Base-by-base conservation (phyloP, 2,113 vertebrate species). In the Chascanopsetta lugubris region DNA sequence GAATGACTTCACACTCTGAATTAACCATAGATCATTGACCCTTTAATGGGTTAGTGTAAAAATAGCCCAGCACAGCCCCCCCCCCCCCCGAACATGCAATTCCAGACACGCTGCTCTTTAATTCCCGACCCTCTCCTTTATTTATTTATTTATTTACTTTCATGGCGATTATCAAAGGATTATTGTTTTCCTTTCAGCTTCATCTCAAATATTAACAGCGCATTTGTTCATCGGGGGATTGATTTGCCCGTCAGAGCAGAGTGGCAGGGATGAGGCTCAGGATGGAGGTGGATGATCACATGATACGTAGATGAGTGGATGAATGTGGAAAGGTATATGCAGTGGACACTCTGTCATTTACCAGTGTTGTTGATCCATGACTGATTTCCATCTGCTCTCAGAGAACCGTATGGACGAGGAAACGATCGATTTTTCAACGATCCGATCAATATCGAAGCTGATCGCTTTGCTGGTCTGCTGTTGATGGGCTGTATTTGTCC, bases 11-110 rank as follows among this genome's bases (percentile, higher is more conserved):
- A 56, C 42, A 53, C 50, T 71, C 48, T 38, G 69, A 69, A 76
- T 81, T 70, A 79, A 79, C 70, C 56, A n/a, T 57, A 61, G 51
- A 72, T 61, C 68, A 62, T 36, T 67, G 68, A 67, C 75, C 58
- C 18, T 32, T 54, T 75, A 71, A 75, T 72, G 29, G 75, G 50
- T 63, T 77, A 3, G 5, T 50, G 56, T 29, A 62, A 59, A 85
- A 85, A 82, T n/a, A 45, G 32, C 10, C 32, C 32, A 34, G 32
- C 32, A 34, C 32, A 34, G 13, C 32, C 11, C 32, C 8, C 27
- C 32, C 3, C 10, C 5, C 32, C 13, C 32, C 13, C 50, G 80
- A 80, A 82, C 72, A 46, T 45, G 13, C 45, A 71, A 54, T 81
- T 82, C 42, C 21, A 67, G 59, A 81, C 55, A 34, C n/a, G n/a